These are phyloP conservation scores for Sialia sialis DNA, from an alignment of 2,113 vertebrate species.

Conservation along the genomic window DNA sequence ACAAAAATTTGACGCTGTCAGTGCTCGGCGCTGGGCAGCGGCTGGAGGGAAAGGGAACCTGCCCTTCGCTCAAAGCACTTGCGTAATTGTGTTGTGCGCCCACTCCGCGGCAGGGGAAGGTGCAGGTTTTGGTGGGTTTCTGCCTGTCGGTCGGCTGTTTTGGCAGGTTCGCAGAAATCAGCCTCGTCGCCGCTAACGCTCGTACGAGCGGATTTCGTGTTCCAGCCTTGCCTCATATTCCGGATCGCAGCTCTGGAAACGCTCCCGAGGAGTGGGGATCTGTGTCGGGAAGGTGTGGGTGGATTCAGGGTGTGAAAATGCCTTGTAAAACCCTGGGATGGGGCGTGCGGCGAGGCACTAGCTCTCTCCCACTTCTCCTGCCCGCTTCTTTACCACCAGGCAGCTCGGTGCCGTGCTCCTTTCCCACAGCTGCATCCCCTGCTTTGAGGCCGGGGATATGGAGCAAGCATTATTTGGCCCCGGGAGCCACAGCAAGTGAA, in stretches of 20 bases:
- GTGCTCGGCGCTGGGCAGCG: background rate
- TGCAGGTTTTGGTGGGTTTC: background rate
- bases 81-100: background rate
- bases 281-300: conserved; percentile 5
- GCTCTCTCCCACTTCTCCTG: background rate
- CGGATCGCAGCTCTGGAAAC: background rate
- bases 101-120: background rate
- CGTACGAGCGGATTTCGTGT: background rate
- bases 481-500: background rate
- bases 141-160: background rate
- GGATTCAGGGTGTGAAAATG: background rate
- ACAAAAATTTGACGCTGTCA: background rate
- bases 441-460: background rate
- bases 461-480: background rate
- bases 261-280: background rate
- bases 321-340: background rate
- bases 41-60: background rate
- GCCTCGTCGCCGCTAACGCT: background rate
- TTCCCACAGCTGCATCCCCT: background rate
- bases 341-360: background rate
- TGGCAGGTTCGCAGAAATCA: background rate
- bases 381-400: background rate
- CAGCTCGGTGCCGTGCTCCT: background rate
- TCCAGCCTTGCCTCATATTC: background rate
- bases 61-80: background rate